Conservation (phyloP, 1,140 invertebrate species). For the Homalodisca vitripennis region DNA sequence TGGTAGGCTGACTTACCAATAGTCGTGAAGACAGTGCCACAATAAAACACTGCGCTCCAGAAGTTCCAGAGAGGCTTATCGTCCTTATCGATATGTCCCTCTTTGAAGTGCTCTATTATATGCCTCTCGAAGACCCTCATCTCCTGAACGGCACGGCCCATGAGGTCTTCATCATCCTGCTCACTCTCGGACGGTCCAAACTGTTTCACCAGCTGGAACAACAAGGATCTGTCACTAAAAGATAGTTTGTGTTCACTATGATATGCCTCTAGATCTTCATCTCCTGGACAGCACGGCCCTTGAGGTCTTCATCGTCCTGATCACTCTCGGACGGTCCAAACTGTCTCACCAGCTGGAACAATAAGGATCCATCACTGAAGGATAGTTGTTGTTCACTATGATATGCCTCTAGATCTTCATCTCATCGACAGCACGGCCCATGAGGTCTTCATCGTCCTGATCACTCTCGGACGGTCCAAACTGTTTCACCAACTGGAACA, state of each 20-base stretch:
- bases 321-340: too few species aligned
- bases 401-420: constrained; percentile 52
- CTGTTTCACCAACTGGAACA: constrained; percentile 26
- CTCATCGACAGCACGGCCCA: constrained; percentile 47
- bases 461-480: background rate
- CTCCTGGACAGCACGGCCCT: constrained; percentile 47
- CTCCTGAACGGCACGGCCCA: constrained; percentile 47
- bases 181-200: background rate
- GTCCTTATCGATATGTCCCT: constrained; percentile 49
- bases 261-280: constrained; percentile 53
- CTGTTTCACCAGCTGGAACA: constrained; percentile 26
- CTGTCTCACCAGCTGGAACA: too few species aligned
- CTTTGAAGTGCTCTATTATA: constrained; percentile 56
- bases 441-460: constrained; percentile 49
- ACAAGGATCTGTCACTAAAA: background rate
- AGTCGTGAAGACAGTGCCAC: constrained; percentile 90
- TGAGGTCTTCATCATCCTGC: constrained; percentile 49
- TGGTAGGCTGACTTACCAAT: constrained; percentile 87
- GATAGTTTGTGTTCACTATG: constrained; percentile 51
- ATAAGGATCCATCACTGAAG: too few species aligned
- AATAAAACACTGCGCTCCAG: constrained; percentile 89
- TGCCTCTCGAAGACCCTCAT: constrained; percentile 53
- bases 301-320: constrained; percentile 50
- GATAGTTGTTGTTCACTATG: constrained; percentile 56
- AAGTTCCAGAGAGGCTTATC: constrained; percentile 67